Evolutionary conservation across 2,113 vertebrate species (phyloP), one percentile per base, ranked within the genome.

Genomic region (Electrona antarctica): DNA sequence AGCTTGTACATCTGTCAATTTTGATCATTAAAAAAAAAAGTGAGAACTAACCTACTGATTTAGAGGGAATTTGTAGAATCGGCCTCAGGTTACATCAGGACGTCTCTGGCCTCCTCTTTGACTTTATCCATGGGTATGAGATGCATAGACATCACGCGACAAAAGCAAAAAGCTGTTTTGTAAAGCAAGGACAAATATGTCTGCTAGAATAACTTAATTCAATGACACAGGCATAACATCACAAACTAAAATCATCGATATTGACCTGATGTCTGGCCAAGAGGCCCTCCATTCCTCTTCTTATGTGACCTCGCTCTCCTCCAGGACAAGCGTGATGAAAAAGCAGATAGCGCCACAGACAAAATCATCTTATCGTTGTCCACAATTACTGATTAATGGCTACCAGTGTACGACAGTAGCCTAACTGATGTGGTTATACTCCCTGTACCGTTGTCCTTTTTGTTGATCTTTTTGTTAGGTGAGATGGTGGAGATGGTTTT

Each of bases 211-310:
- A 15, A 66, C 58, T 46, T 69, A 50, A 28, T 56, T 67, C 70
- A 59, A 76, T 63, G 59, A 28, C 64, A 52, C 7, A 33, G 0
- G 3, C 59, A 51, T 64, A 56, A 67, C 45, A 71, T 51, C 49
- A 49, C 7, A 10, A 69, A 66, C 62, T 33, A 47, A 1, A 66
- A 66, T 76, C 54, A 71, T 6, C 60, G 33, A 66, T 14, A 29
- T 66, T 71, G 67, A 71, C 63, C 60, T 76, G 60, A 60, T 73
- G 74, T 74, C 49, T 41, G 67, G 48, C 55, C 69, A 59, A 61
- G 29, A 64, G 51, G 66, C 76, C 59, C n/a, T 67, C 55, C n/a
- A 63, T 80, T 60, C 62, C 7, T 47, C 14, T 63, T 70, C 29
- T 29, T 11, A 12, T 8, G 7, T 52, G 55, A 69, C 60, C 67